Conservation (phyloP, 1,140 invertebrate species). For the Lepidotrigona ventralis region DNA sequence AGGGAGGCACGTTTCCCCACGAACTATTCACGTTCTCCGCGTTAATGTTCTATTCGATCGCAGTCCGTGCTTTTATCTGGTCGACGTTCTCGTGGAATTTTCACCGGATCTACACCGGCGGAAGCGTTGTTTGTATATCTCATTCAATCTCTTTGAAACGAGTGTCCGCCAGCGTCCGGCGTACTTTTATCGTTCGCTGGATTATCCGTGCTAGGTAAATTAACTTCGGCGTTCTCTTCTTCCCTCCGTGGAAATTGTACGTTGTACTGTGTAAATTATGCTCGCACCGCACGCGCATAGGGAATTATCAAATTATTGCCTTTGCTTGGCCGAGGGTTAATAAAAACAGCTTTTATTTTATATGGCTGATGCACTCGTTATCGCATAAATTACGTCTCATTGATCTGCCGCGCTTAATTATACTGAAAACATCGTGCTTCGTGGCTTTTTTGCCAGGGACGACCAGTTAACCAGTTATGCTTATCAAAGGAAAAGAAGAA, state of each 20-base stretch:
- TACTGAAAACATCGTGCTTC: neutral
- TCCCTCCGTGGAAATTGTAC: neutral
- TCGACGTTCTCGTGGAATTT: neutral
- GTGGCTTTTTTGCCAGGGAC: neutral
- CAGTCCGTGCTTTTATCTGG: slow-evolving; percentile 3
- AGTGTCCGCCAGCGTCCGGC: neutral
- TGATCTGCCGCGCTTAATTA: neutral
- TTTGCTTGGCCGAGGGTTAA: no score
- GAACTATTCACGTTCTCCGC: neutral
- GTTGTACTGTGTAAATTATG: neutral
- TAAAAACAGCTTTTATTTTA: neutral
- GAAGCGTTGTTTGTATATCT: slow-evolving; percentile 6
- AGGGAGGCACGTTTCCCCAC: neutral
- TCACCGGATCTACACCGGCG: neutral
- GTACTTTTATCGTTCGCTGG: neutral
- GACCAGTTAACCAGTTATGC: neutral
- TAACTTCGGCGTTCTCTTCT: neutral
- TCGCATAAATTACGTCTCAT: neutral
- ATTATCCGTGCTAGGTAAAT: neutral
- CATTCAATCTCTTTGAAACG: neutral
- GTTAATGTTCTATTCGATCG: slow-evolving; percentile 18
- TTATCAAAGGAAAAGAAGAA: neutral
- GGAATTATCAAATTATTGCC: slow-evolving; percentile 11
- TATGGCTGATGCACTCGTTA: neutral
- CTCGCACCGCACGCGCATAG: neutral